Evolutionary conservation across 2,888 invertebrate species (phyloP).

Genomic region (Eulithis prunata): DNA sequence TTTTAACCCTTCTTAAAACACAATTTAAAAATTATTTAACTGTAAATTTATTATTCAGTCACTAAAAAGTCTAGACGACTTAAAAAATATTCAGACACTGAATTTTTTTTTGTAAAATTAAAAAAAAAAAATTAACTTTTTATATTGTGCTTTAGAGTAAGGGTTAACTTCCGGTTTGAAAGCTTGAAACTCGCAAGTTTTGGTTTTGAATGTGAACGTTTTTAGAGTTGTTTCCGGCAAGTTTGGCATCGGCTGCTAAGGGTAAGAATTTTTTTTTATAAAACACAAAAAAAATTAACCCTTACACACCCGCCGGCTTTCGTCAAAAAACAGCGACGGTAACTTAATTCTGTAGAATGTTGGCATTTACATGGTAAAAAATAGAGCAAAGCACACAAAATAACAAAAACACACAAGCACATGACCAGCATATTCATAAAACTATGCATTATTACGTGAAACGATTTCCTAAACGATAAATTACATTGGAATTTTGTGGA

Average conservation of each 20-base stretch:
- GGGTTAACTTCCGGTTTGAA: slow-evolving; percentile 20
- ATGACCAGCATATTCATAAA: no score
- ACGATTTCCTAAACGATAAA: no score
- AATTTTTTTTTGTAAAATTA: neutral
- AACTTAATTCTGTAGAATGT: no score
- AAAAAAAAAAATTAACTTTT: slow-evolving; percentile 5
- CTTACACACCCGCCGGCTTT: no score
- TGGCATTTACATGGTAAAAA: no score
- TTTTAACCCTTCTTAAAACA: slow-evolving; percentile 23
- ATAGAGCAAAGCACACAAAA: no score
- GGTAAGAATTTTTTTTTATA: slow-evolving; percentile 19
- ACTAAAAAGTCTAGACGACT: neutral
- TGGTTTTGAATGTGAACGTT: slow-evolving; percentile 33
- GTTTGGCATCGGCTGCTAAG: slow-evolving; percentile 17
- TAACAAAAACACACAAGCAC: no score
- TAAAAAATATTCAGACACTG: neutral
- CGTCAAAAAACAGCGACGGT: no score
- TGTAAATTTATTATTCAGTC: neutral
- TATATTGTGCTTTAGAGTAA: slow-evolving; percentile 25
- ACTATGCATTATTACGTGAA: no score
- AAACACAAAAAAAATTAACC: no score
- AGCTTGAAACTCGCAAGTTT: slow-evolving; percentile 24
- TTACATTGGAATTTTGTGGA: no score
- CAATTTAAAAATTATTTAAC: slow-evolving; percentile 23
- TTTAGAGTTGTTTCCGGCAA: slow-evolving; percentile 20